These are phyloP conservation scores for Diarsia brunnea DNA, from an alignment of 2,888 invertebrate species.

Conservation along the genomic window DNA sequence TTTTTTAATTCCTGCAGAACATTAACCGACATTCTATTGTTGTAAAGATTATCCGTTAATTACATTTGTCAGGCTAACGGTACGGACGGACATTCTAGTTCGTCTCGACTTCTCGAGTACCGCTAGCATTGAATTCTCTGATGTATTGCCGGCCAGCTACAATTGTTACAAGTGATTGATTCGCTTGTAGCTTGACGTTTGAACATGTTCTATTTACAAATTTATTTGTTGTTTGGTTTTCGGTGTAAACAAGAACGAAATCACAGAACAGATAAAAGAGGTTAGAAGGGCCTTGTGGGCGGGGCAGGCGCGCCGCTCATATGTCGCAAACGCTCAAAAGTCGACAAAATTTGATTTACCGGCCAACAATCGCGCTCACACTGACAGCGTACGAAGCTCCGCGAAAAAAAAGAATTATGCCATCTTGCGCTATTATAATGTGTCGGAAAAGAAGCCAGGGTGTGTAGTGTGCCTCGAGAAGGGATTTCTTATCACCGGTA, in stretches of 20 bases:
- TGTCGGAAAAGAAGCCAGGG: too few relatives aligned
- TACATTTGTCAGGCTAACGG: conserved; percentile 85
- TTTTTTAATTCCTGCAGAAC: conserved; percentile 58
- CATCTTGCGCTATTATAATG: too few relatives aligned
- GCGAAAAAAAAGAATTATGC: too few relatives aligned
- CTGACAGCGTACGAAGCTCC: too few relatives aligned
- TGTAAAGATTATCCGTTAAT: conserved; percentile 80
- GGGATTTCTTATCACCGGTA: too few relatives aligned
- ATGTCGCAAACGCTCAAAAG: too few relatives aligned
- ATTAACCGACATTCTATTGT: conserved; percentile 70
- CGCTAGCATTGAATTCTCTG: conserved; percentile 83
- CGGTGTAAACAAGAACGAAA: conserved; percentile 22
- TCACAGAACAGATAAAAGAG: too few relatives aligned
- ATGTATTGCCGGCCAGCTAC: conserved; percentile 64
- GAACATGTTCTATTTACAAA: conserved; percentile 46
- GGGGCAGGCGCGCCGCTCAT: too few relatives aligned
- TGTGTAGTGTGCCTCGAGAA: too few relatives aligned
- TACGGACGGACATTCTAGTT: conserved; percentile 86
- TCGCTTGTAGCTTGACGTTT: conserved; percentile 42
- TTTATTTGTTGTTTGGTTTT: conserved; percentile 18
- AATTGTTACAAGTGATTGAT: conserved; percentile 61
- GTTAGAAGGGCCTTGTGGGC: too few relatives aligned
- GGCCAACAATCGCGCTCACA: too few relatives aligned
- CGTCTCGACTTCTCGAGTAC: conserved; percentile 76
- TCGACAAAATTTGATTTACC: too few relatives aligned